These are phyloP conservation scores for Drosophila bocki DNA, from an alignment of 1,140 invertebrate species.

Conservation along the genomic window DNA sequence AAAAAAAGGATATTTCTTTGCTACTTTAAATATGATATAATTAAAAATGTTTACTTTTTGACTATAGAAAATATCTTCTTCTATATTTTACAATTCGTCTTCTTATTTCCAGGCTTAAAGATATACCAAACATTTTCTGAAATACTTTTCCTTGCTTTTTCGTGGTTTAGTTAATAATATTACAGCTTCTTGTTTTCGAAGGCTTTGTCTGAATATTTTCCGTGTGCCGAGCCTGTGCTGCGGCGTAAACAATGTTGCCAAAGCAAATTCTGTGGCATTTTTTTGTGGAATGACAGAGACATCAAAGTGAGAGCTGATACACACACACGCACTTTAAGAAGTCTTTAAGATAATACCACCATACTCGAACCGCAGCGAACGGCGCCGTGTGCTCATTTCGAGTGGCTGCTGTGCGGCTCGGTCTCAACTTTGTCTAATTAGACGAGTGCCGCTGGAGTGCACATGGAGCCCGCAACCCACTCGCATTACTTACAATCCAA, in stretches of 20 bases:
- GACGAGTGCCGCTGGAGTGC: conserved; percentile 76
- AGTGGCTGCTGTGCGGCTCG: conserved; percentile 46
- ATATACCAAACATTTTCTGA: background rate
- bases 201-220: background rate
- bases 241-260: conserved; percentile 72
- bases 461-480: conserved; percentile 43
- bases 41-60: no score
- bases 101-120: background rate
- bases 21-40: no score
- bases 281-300: conserved; percentile 62
- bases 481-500: conserved; percentile 51
- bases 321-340: conserved; percentile 57
- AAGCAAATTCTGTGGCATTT: conserved; percentile 78
- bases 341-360: conserved; percentile 58
- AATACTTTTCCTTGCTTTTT: background rate
- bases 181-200: background rate
- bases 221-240: conserved; percentile 16
- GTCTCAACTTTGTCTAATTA: conserved; percentile 81
- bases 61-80: no score
- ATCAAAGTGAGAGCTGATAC: conserved; percentile 60
- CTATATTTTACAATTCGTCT: background rate
- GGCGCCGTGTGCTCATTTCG: conserved; percentile 50
- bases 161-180: background rate
- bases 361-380: conserved; percentile 41
- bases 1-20: no score